Percentiles rank a stretch among this genome's conserved stretches.
These are phyloP conservation scores for Atopsyche davidsoni DNA, from an alignment of 1,140 invertebrate genomes.

Conservation along the genomic window DNA sequence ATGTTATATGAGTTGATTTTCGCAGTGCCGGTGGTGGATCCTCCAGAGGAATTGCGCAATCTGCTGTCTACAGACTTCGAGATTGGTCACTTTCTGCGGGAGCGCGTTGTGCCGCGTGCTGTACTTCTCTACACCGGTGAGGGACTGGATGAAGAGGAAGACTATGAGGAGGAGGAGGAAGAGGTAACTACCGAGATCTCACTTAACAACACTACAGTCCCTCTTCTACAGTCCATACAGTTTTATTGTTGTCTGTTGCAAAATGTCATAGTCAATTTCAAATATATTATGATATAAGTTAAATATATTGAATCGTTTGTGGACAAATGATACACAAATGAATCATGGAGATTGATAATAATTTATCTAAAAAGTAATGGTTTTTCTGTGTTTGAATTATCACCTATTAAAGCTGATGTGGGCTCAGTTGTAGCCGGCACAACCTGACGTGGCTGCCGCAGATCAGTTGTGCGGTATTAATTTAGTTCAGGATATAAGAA, in stretches of 20 bases:
- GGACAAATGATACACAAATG: neutral
- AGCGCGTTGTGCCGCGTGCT: constrained; percentile 86
- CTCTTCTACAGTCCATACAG: neutral
- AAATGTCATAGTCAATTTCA: neutral
- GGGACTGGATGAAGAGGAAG: constrained; percentile 71
- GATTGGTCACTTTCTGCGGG: constrained; percentile 95
- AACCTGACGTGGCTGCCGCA: no score
- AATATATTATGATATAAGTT: neutral
- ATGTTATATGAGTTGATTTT: no score
- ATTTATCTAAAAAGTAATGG: no score
- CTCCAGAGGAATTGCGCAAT: constrained; percentile 44
- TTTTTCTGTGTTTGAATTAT: no score
- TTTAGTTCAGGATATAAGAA: no score
- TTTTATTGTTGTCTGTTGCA: neutral
- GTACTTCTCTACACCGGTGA: constrained; percentile 91
- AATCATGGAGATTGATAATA: neutral
- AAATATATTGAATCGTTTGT: neutral
- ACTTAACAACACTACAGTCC: neutral
- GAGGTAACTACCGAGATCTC: constrained; percentile 33
- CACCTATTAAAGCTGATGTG: no score
- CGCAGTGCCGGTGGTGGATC: constrained; percentile 22
- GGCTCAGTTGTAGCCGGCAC: no score
- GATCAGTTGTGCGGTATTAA: no score
- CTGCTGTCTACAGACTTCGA: constrained; percentile 90
- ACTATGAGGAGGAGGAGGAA: constrained; percentile 65